phyloP scores from a whole-genome alignment of 2,888 invertebrate genomes.

The Siphlonurus alternatus region DNA sequence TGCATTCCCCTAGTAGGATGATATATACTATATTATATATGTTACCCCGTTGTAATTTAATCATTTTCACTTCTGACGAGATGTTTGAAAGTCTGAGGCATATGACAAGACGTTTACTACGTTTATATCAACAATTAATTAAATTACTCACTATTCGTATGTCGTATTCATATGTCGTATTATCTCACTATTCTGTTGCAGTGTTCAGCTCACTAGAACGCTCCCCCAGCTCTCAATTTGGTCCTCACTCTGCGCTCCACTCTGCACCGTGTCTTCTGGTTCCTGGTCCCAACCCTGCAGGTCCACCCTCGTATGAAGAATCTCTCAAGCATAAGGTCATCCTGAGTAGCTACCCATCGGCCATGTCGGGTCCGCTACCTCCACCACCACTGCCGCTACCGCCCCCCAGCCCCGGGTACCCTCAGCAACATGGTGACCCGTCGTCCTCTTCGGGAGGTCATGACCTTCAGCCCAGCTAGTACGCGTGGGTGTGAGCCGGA shows the following conservation, averaged over 20 bases:
- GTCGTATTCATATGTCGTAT: too few relatives aligned
- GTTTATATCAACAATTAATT: too few relatives aligned
- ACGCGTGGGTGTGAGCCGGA: neutral
- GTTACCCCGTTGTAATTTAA: too few relatives aligned
- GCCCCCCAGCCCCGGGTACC: neutral
- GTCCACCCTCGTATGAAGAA: slow-evolving; percentile 20
- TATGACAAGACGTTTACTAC: too few relatives aligned
- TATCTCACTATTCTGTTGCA: slow-evolving; percentile 7
- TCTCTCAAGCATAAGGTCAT: slow-evolving; percentile 21
- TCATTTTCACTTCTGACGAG: too few relatives aligned
- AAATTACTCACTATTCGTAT: too few relatives aligned
- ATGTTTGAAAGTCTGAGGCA: too few relatives aligned
- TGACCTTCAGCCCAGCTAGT: too few relatives aligned
- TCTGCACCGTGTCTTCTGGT: neutral
- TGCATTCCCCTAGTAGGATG: too few relatives aligned
- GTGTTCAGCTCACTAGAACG: slow-evolving; percentile 14
- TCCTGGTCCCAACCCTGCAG: slow-evolving; percentile 2
- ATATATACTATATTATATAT: too few relatives aligned
- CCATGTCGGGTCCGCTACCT: slow-evolving; percentile 10
- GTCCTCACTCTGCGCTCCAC: slow-evolving; percentile 4
- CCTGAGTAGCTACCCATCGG: slow-evolving; percentile 18
- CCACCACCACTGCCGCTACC: slow-evolving; percentile 3
- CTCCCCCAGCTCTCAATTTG: neutral
- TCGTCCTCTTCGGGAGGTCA: neutral
- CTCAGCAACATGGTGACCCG: too few relatives aligned